These are phyloP conservation scores for Morpho helenor DNA, from an alignment of 2,888 invertebrate genomes.

Conservation along the genomic window DNA sequence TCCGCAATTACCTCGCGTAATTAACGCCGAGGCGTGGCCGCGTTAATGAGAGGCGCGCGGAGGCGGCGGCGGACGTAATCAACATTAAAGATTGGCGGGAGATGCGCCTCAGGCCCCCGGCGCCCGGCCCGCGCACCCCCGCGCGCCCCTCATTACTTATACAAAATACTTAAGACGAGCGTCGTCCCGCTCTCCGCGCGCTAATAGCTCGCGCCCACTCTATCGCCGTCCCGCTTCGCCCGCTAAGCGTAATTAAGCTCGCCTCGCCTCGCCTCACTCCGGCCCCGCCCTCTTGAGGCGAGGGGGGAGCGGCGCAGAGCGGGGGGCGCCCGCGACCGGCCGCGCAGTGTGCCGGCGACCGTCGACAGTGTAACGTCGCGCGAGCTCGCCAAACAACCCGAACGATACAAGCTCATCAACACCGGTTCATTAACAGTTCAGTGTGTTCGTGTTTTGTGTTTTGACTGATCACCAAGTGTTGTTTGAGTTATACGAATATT, in stretches of 20 bases:
- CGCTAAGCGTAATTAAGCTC: conserved; percentile 76
- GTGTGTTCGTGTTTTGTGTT: conserved; percentile 69
- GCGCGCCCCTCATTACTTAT: conserved; percentile 80
- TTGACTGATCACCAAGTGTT: conserved; percentile 66
- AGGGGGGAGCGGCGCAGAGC: conserved; percentile 40
- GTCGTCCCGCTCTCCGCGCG: conserved; percentile 82
- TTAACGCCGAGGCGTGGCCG: conserved; percentile 75
- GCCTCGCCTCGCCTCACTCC: conserved; percentile 73
- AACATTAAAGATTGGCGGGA: conserved; percentile 80
- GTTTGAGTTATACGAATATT: conserved; percentile 64
- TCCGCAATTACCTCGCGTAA: conserved; percentile 69
- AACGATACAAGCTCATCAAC: conserved; percentile 58
- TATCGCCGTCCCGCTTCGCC: conserved; percentile 74
- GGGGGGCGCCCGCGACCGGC: conserved; percentile 51
- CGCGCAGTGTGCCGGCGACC: conserved; percentile 77
- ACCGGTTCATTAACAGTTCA: conserved; percentile 70
- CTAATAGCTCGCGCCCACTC: conserved; percentile 82
- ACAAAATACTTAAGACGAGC: conserved; percentile 80
- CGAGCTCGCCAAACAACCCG: conserved; percentile 57
- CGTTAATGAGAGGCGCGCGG: conserved; percentile 74
- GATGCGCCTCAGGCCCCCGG: conserved; percentile 70
- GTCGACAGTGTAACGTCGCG: conserved; percentile 69
- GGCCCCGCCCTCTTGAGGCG: conserved; percentile 56
- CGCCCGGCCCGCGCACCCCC: conserved; percentile 51
- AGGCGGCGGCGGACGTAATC: conserved; percentile 74